Percentiles rank a stretch among this genome's conserved stretches.
Evolutionary conservation across 2,113 vertebrate species (phyloP).

Genomic region (Camelus bactrianus): DNA sequence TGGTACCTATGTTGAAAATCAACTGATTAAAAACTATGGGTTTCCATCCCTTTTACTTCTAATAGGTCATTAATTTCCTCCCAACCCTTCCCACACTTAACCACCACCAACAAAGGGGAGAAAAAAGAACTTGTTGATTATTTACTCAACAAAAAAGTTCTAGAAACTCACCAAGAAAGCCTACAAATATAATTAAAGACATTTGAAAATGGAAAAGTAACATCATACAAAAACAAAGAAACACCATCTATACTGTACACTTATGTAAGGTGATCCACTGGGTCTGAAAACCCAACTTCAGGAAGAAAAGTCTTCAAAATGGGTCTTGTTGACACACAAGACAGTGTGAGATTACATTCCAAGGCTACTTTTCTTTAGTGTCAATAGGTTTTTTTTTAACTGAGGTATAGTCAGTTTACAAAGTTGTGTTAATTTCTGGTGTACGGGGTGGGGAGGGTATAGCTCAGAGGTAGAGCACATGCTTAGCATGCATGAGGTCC

Average conservation of each 20-base stretch:
- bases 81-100: background rate
- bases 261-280: background rate
- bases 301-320: background rate
- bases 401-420: too few relatives aligned
- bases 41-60: background rate
- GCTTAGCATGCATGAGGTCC: too few relatives aligned
- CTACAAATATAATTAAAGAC: background rate
- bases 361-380: background rate
- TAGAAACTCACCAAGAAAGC: conserved; percentile 20
- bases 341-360: background rate
- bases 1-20: background rate
- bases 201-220: background rate
- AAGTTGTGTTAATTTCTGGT: too few relatives aligned
- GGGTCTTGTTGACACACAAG: background rate
- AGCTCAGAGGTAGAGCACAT: too few relatives aligned
- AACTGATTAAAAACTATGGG: background rate
- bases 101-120: background rate
- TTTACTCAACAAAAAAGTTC: background rate
- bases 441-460: too few relatives aligned
- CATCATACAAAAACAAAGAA: background rate
- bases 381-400: background rate
- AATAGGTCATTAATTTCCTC: background rate
- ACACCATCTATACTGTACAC: background rate
- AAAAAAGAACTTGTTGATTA: background rate
- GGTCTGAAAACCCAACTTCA: background rate